phyloP scores from a whole-genome alignment of 2,888 invertebrate genomes.

The Troilus luridus region DNA sequence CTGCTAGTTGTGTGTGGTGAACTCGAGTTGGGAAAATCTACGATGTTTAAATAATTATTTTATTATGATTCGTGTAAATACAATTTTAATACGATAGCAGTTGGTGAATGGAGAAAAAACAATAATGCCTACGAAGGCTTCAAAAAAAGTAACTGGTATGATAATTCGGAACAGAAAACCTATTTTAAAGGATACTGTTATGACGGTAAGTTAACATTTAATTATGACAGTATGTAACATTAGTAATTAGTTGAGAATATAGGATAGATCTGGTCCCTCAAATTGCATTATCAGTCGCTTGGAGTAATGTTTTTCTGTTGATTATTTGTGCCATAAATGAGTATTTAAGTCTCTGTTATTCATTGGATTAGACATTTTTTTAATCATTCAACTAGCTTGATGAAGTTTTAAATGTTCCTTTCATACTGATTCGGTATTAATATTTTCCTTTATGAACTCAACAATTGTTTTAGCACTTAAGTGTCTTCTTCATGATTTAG shows the following conservation, averaged over 20 bases:
- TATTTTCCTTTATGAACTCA: background rate
- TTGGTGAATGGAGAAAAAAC: constrained; percentile 58
- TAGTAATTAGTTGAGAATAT: background rate
- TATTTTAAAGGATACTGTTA: constrained; percentile 89
- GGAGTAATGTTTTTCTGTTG: background rate
- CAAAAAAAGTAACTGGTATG: constrained; percentile 89
- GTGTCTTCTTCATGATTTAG: background rate
- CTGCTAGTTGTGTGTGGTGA: constrained; percentile 7
- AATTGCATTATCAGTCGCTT: background rate
- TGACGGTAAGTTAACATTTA: constrained; percentile 75
- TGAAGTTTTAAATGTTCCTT: background rate
- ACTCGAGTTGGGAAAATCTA: constrained; percentile 39
- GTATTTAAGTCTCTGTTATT: background rate
- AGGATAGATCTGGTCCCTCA: background rate
- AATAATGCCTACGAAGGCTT: constrained; percentile 80
- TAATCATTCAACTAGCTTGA: background rate
- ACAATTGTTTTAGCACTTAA: background rate
- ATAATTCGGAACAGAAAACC: constrained; percentile 89
- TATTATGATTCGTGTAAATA: constrained; percentile 14
- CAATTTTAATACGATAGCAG: constrained; percentile 25
- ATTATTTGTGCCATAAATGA: background rate
- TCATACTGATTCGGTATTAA: background rate
- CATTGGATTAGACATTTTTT: background rate
- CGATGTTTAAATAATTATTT: constrained; percentile 35
- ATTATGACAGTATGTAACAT: background rate